phyloP scores from a whole-genome alignment of 2,888 invertebrate species.

The Drosophila lacicola region DNA sequence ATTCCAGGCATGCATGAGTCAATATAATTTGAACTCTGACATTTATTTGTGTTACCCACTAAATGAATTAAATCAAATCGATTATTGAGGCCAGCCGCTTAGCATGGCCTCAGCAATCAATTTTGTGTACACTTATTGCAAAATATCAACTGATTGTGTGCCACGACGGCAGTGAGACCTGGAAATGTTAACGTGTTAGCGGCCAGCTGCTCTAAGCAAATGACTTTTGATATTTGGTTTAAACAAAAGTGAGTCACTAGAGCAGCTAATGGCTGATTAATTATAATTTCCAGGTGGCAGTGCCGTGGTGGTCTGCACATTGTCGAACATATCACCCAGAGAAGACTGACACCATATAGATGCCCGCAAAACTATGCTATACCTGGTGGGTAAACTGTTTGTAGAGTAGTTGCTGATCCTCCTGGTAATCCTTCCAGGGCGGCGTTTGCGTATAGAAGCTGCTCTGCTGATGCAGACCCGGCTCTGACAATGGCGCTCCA shows the following conservation, averaged over 20 bases:
- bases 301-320: constrained; percentile 29
- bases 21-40: constrained; percentile 8
- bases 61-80: constrained; percentile 37
- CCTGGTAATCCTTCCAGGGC: constrained; percentile 85
- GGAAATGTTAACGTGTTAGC: neutral
- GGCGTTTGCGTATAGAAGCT: constrained; percentile 85
- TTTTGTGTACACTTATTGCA: constrained; percentile 53
- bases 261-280: too few species aligned
- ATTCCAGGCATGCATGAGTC: constrained; percentile 10
- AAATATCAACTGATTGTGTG: constrained; percentile 59
- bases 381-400: constrained; percentile 73
- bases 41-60: constrained; percentile 33
- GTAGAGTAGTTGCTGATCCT: constrained; percentile 71
- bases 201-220: constrained; percentile 31
- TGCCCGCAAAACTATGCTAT: constrained; percentile 72
- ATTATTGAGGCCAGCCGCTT: constrained; percentile 27
- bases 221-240: constrained; percentile 1
- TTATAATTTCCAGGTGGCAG: constrained; percentile 25
- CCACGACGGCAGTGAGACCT: constrained; percentile 31
- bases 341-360: constrained; percentile 40
- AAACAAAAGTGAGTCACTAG: constrained; percentile 32
- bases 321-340: constrained; percentile 69
- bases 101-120: constrained; percentile 33
- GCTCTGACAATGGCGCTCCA: constrained; percentile 40
- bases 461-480: constrained; percentile 82